A percentile compares a stretch with the other conserved stretches of the same genome.
Evolutionary conservation across 2,797 vertebrate genomes (phyloP).

Genomic region (Eutrigla gurnardus): DNA sequence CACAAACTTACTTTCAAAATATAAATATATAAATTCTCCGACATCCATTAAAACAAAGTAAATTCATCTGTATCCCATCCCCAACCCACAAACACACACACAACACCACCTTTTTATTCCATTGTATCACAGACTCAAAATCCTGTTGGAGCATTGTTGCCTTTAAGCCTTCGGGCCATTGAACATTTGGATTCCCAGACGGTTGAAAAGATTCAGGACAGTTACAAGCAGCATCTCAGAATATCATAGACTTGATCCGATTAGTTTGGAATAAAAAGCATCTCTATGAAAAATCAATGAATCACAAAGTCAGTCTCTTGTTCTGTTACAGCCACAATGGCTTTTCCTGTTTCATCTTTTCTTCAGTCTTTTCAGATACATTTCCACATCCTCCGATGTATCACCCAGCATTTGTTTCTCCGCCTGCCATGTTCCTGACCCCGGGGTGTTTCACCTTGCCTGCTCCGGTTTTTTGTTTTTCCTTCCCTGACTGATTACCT

Average conservation of each 20-base stretch:
- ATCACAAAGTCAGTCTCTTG: slow-evolving; percentile 44
- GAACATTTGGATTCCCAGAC: slow-evolving; percentile 18
- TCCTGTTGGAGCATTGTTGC: background rate
- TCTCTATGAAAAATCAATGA: slow-evolving; percentile 57
- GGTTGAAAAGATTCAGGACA: slow-evolving; percentile 32
- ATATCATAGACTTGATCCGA: slow-evolving; percentile 68
- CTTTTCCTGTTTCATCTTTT: background rate
- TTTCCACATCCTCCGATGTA: background rate
- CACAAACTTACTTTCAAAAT: slow-evolving; percentile 23
- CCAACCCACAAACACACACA: too few species aligned
- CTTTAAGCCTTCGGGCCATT: background rate
- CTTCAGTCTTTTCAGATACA: too few species aligned
- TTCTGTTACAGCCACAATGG: slow-evolving; percentile 3
- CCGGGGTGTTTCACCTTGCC: background rate
- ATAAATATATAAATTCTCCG: slow-evolving; percentile 19
- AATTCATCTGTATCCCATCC: slow-evolving; percentile 4
- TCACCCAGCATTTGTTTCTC: background rate
- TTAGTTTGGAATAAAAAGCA: slow-evolving; percentile 73
- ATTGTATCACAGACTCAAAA: slow-evolving; percentile 10
- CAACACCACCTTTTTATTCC: slow-evolving; percentile 3
- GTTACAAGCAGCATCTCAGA: slow-evolving; percentile 28
- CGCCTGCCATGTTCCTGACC: background rate
- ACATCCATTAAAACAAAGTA: slow-evolving; percentile 26
- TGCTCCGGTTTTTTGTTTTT: background rate
- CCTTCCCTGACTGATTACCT: slow-evolving; percentile 24